Evolutionary conservation across 2,797 vertebrate species (phyloP).

Genomic region (Sebastes melanostomus): DNA sequence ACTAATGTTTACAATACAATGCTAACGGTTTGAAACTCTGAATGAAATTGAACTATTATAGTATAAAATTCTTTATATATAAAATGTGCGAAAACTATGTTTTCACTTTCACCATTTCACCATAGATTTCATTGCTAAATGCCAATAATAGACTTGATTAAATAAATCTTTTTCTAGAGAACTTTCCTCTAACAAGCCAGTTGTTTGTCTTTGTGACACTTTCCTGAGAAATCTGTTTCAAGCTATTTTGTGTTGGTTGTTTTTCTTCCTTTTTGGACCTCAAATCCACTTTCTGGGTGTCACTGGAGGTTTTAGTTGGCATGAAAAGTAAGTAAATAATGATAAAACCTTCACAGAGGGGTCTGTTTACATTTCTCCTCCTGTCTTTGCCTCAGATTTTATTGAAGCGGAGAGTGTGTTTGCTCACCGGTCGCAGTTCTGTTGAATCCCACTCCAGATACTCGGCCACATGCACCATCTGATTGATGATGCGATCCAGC

Average conservation of each 20-base stretch:
- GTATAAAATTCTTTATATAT: background rate
- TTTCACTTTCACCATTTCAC: background rate
- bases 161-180: background rate
- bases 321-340: background rate
- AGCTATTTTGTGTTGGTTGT: background rate
- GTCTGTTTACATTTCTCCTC: background rate
- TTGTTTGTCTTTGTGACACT: background rate
- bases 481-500: constrained; percentile 92
- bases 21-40: background rate
- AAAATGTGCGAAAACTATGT: background rate
- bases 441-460: constrained; percentile 96
- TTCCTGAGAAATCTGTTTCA: background rate
- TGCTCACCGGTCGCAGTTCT: constrained; percentile 90
- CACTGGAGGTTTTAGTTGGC: background rate
- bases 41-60: background rate
- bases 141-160: background rate
- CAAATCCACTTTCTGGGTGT: background rate
- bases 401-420: background rate
- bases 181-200: background rate
- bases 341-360: background rate
- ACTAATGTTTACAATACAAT: background rate
- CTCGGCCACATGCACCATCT: constrained; percentile 95
- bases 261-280: background rate
- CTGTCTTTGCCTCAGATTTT: background rate
- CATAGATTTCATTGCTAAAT: background rate